Conservation (phyloP, 2,797 vertebrate species). For the Pogonophryne albipinna region DNA sequence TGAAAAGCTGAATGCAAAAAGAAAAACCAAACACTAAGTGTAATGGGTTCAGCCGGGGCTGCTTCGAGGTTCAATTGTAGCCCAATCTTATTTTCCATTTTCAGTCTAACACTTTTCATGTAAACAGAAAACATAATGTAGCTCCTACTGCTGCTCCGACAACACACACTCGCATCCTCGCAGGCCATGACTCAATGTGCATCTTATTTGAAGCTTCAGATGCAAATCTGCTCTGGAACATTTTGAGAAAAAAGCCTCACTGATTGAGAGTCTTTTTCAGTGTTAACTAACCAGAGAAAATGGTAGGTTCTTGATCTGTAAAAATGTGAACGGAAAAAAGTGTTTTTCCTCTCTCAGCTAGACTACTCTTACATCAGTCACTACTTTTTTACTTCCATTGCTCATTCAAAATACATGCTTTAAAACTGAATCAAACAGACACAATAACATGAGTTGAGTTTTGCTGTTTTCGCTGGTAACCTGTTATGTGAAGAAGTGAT, state of each 20-base stretch:
- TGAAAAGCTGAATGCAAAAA: slow-evolving; percentile 4
- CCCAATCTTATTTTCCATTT: slow-evolving; percentile 30
- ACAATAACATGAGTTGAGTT: slow-evolving; percentile 50
- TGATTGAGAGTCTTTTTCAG: background rate
- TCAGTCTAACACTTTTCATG: slow-evolving; percentile 15
- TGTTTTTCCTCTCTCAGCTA: slow-evolving; percentile 14
- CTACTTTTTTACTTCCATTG: slow-evolving; percentile 28
- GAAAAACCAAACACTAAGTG: background rate
- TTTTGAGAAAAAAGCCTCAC: background rate
- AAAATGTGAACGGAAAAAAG: slow-evolving; percentile 10
- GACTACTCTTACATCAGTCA: slow-evolving; percentile 48
- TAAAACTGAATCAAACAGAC: slow-evolving; percentile 48
- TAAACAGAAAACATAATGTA: slow-evolving; percentile 34
- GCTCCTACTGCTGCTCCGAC: background rate
- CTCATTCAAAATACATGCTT: slow-evolving; percentile 65
- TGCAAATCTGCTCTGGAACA: background rate
- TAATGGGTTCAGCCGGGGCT: background rate
- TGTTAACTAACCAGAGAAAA: slow-evolving; percentile 8
- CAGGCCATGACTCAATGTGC: background rate
- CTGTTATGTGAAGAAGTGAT: slow-evolving; percentile 57
- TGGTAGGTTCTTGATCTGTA: slow-evolving; percentile 11
- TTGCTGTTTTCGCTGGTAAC: slow-evolving; percentile 39
- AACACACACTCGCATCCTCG: background rate
- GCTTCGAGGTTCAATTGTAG: slow-evolving; percentile 27
- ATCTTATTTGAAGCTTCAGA: background rate